Percentiles rank a stretch among this genome's conserved stretches.
Evolutionary conservation across 2,797 vertebrate species (phyloP).

Genomic region (Coregonus suidteri): DNA sequence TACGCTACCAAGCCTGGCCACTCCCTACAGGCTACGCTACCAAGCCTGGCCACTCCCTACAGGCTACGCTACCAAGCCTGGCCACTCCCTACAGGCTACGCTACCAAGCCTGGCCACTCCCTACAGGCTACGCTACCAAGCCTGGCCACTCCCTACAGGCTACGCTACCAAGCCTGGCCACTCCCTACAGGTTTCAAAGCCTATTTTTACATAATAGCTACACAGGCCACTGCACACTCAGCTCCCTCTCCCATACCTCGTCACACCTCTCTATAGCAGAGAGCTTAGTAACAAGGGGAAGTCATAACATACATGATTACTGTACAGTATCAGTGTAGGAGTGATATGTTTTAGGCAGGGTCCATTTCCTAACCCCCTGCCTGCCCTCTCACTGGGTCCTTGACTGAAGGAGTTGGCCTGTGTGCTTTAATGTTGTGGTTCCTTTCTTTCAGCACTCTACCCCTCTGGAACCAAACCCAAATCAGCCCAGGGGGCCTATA

Average conservation of each 20-base stretch:
- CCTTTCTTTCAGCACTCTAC: slow-evolving; percentile 37
- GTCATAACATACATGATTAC: not conserved
- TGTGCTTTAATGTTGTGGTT: slow-evolving; percentile 52
- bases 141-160: not conserved
- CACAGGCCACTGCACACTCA: not conserved
- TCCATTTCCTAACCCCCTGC: not conserved
- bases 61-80: not conserved
- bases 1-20: too few relatives aligned
- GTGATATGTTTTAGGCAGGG: not conserved
- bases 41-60: not conserved
- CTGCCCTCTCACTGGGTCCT: too few relatives aligned
- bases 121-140: not conserved
- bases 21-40: too few relatives aligned
- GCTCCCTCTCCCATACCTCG: not conserved
- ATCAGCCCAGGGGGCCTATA: slow-evolving; percentile 54
- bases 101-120: not conserved
- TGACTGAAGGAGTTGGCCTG: slow-evolving; percentile 21
- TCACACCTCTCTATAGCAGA: not conserved
- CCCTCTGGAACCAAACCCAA: slow-evolving; percentile 46
- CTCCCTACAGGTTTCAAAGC: not conserved
- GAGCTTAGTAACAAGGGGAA: not conserved
- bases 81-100: not conserved
- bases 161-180: not conserved
- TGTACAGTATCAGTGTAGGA: not conserved
- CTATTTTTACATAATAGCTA: not conserved